Evolutionary conservation across 2,113 vertebrate species (phyloP).

Genomic region (Paratilapia polleni): DNA sequence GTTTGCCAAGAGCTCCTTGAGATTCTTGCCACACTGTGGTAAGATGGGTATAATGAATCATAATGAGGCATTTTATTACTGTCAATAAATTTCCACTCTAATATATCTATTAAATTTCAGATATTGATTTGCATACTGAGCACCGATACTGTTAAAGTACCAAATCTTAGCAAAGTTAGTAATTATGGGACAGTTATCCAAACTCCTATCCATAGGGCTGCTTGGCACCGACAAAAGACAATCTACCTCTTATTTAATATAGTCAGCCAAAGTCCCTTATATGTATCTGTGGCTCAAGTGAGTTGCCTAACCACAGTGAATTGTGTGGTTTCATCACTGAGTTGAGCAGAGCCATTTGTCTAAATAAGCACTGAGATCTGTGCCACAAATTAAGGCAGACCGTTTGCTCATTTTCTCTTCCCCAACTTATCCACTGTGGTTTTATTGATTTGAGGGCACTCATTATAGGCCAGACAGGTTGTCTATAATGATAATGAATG

Average conservation of each 20-base stretch:
- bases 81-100: not conserved
- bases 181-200: not conserved
- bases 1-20: conserved; percentile 16
- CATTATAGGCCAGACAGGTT: conserved; percentile 62
- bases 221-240: conserved; percentile 36
- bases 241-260: conserved; percentile 33
- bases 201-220: not conserved
- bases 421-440: conserved; percentile 51
- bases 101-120: not conserved
- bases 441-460: conserved; percentile 65
- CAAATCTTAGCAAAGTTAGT: not conserved
- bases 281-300: conserved; percentile 63
- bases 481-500: conserved; percentile 53
- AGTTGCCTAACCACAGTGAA: conserved; percentile 63
- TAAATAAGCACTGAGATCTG: conserved; percentile 61
- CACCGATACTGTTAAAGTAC: not conserved
- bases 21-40: conserved; percentile 10
- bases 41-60: conserved; percentile 3
- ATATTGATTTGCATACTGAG: not conserved
- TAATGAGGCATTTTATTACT: conserved; percentile 1
- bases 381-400: conserved; percentile 48
- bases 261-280: conserved; percentile 48
- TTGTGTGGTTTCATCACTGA: conserved; percentile 73
- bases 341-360: conserved; percentile 70
- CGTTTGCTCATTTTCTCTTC: conserved; percentile 27